Evolutionary conservation across 2,797 vertebrate genomes (phyloP).

Genomic region (Pelobates cultripes): DNA sequence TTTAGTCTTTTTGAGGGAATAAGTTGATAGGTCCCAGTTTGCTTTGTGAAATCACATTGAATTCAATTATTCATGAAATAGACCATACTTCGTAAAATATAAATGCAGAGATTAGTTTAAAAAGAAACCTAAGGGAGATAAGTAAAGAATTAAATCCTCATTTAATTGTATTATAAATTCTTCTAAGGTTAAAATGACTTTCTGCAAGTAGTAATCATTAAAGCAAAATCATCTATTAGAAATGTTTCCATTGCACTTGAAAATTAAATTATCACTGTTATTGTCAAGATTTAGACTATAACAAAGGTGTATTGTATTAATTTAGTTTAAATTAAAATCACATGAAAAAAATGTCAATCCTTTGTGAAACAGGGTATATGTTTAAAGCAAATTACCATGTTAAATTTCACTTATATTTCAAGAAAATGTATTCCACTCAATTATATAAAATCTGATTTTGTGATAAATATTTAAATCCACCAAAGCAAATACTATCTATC

Average conservation of each 20-base stretch:
- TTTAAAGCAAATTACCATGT: background rate
- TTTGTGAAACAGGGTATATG: background rate
- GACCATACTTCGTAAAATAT: conserved; percentile 20
- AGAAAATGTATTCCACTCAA: background rate
- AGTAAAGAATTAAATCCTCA: conserved; percentile 21
- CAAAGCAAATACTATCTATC: background rate
- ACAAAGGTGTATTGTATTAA: background rate
- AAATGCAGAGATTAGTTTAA: conserved; percentile 27
- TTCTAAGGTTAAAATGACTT: conserved; percentile 32
- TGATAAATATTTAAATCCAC: background rate
- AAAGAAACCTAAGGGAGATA: conserved; percentile 37
- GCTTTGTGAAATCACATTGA: conserved; percentile 26
- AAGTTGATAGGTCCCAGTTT: conserved; percentile 11
- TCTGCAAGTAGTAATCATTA: conserved; percentile 20
- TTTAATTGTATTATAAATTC: conserved; percentile 33
- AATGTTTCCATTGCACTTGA: background rate
- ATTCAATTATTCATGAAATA: conserved; percentile 39
- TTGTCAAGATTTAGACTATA: background rate
- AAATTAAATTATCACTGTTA: background rate
- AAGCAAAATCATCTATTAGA: conserved; percentile 2
- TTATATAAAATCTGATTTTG: background rate
- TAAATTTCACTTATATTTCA: background rate
- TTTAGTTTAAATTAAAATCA: background rate
- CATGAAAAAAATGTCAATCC: background rate
- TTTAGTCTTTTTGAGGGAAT: conserved; percentile 8